phyloP scores from a whole-genome alignment of 2,888 invertebrate species.

The Cephus pygmeus region DNA sequence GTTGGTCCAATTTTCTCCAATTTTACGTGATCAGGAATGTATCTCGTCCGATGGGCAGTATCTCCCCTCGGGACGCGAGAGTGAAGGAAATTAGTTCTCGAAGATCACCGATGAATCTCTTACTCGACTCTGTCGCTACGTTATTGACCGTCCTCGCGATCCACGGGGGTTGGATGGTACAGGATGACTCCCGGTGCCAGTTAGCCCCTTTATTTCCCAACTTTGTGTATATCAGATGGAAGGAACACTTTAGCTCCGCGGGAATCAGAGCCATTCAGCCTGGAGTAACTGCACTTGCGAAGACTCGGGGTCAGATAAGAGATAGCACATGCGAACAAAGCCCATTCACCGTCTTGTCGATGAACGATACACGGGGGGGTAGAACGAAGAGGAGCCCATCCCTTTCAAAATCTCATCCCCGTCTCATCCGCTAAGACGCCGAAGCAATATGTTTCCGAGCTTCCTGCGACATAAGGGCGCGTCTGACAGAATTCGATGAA shows the following conservation, averaged over 20 bases:
- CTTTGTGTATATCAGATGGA: constrained; percentile 49
- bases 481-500: constrained; percentile 15
- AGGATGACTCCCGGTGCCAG: not conserved
- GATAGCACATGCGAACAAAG: not conserved
- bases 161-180: not conserved
- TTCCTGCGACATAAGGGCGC: constrained; percentile 14
- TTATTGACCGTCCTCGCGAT: not conserved
- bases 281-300: not conserved
- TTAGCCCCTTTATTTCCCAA: constrained; percentile 29
- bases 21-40: not conserved
- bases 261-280: not conserved
- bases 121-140: not conserved
- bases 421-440: not conserved
- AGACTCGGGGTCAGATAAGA: not conserved
- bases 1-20: not conserved
- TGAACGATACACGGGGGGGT: constrained; percentile 27
- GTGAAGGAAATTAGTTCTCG: constrained; percentile 1
- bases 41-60: not conserved
- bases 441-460: constrained; percentile 12
- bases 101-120: not conserved
- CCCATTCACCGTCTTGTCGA: constrained; percentile 25
- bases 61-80: not conserved
- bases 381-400: constrained; percentile 19
- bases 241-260: constrained; percentile 2
- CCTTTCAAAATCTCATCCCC: constrained; percentile 9